A percentile compares a stretch with the other conserved stretches of the same genome.
These are phyloP conservation scores for Phaonia tiefii DNA, from an alignment of 2,888 invertebrate genomes.

Conservation along the genomic window DNA sequence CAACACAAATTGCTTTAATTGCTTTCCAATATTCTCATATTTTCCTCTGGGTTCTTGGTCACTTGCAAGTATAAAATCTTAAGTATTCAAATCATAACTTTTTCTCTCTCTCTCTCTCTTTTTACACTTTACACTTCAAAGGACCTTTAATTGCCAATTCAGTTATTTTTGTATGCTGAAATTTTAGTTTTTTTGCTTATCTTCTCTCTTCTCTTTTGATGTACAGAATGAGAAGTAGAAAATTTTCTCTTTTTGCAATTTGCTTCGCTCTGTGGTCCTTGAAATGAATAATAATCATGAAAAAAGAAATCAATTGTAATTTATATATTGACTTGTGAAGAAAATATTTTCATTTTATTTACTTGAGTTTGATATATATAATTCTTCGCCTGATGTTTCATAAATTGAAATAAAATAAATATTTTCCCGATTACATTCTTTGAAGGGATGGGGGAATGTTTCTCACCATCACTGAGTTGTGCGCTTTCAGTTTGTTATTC, in stretches of 20 bases:
- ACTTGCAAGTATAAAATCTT: neutral
- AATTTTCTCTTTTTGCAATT: constrained; percentile 1
- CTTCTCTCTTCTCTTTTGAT: too few species aligned
- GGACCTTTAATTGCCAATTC: constrained; percentile 53
- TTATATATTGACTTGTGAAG: constrained; percentile 2
- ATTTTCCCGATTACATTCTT: too few species aligned
- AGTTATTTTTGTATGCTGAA: constrained; percentile 19
- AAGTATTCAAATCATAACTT: constrained; percentile 26
- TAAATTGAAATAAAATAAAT: too few species aligned
- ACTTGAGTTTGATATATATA: too few species aligned
- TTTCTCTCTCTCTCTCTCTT: neutral
- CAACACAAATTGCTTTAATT: too few species aligned
- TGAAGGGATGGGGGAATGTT: too few species aligned
- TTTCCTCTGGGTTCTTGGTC: neutral
- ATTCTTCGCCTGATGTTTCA: too few species aligned
- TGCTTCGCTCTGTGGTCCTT: neutral
- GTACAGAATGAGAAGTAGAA: neutral
- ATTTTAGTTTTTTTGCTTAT: too few species aligned
- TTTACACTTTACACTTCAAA: constrained; percentile 33
- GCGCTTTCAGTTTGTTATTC: too few species aligned
- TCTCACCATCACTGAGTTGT: too few species aligned
- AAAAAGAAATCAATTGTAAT: neutral
- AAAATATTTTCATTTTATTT: too few species aligned
- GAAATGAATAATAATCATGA: neutral
- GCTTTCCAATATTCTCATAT: too few species aligned